These are phyloP conservation scores for Nycticorax nycticorax DNA, from an alignment of 2,113 vertebrate genomes.

Conservation along the genomic window DNA sequence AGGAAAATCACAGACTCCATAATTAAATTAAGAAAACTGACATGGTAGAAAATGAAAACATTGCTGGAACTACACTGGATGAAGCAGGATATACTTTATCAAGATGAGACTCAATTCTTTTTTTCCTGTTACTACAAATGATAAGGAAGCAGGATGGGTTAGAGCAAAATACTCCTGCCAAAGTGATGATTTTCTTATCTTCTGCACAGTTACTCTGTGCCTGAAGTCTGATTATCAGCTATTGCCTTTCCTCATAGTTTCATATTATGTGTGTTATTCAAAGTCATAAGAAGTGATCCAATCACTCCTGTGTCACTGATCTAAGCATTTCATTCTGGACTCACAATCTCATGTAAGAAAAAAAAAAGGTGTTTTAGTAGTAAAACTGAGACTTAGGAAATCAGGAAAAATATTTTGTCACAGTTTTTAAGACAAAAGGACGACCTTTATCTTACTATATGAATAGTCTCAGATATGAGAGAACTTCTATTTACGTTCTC, in stretches of 20 bases:
- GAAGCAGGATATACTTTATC: not conserved
- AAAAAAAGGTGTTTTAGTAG: not conserved
- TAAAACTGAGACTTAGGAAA: not conserved
- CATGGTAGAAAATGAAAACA: not conserved
- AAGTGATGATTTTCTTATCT: not conserved
- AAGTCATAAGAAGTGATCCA: not conserved
- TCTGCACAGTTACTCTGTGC: not conserved
- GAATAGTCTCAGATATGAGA: not conserved
- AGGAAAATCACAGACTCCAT: not conserved
- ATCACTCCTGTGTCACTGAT: not conserved
- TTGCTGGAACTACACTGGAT: not conserved
- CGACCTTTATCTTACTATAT: not conserved
- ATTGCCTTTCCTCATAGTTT: not conserved
- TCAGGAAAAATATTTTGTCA: not conserved
- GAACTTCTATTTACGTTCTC: not conserved
- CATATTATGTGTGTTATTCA: not conserved
- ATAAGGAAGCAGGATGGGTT: not conserved
- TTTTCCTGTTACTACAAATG: not conserved
- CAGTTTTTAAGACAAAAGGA: not conserved
- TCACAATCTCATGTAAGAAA: not conserved
- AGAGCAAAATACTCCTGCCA: not conserved
- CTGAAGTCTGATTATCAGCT: not conserved
- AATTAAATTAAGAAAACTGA: not conserved
- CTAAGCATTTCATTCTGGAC: not conserved
- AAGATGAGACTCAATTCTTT: not conserved